Base-by-base conservation (phyloP, 2,113 vertebrate species). In the Antennarius striatus region DNA sequence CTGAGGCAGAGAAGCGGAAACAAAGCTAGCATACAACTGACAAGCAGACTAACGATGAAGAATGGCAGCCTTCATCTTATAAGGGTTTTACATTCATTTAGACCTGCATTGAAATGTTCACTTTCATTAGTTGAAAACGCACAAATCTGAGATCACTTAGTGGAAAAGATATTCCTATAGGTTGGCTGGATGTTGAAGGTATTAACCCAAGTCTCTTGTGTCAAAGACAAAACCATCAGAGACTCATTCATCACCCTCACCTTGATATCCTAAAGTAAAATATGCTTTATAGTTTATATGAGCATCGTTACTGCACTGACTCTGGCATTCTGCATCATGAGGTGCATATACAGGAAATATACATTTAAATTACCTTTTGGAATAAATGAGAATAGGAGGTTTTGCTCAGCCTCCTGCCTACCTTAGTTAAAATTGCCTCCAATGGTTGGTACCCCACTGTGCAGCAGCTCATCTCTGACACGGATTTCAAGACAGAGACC, bases 401-500 rank as follows among this genome's bases (percentile, higher is more conserved):
- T 72, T 72, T 81, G 65, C 82, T 77, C 65, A 71, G 52, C 15
- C 39, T 50, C 77, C 47, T 36, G 32, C 32, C 32, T 36, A 36
- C 32, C 32, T 36, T 36, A 36, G 51, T 48, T 75, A 36, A 57
- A 52, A 67, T 49, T 63, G 68, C 61, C 51, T 81, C 29, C 49
- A 58, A 56, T 3, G 4, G 42, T 47, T 17, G 63, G 42, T 45
- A 53, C 68, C 79, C 55, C 56, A 58, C 56, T 12, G 63, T 52
- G 73, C 10, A 51, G 40, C 77, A 64, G 30, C 63, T 69, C 53
- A 28, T 79, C 36, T 68, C 48, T 66, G 60, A 77, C 55, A 63
- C 11, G 54, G 62, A 85, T 75, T 69, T 68, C 68, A 75, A 83
- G 56, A 59, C 36, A 70, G 65, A 72, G 64, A 73, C 47, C 1